These are phyloP conservation scores for Sceloporus tristichus DNA, from an alignment of 2,113 vertebrate species.

Conservation along the genomic window DNA sequence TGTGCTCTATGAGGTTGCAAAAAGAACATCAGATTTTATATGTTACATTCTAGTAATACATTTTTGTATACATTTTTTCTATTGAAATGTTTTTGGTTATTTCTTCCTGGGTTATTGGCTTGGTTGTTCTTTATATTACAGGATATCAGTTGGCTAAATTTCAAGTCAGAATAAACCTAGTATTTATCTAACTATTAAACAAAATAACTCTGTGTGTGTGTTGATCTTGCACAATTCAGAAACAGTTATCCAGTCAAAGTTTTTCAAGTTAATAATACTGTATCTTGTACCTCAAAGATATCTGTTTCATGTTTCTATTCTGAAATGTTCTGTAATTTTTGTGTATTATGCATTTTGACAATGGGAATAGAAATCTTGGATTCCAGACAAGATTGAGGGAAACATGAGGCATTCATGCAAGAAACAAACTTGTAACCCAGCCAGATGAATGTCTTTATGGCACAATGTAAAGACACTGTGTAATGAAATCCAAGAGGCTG, in stretches of 20 bases:
- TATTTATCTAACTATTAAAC: neutral
- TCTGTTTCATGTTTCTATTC: slow-evolving; percentile 33
- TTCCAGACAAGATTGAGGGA: slow-evolving; percentile 51
- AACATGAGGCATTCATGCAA: slow-evolving; percentile 31
- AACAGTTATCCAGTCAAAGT: neutral
- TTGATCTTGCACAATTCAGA: neutral
- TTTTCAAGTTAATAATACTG: slow-evolving; percentile 12
- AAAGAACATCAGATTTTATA: slow-evolving; percentile 9
- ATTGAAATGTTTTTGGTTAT: neutral
- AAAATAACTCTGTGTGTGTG: slow-evolving; percentile 20
- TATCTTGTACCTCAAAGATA: neutral
- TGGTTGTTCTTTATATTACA: neutral
- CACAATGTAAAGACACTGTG: slow-evolving; percentile 19
- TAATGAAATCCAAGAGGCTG: slow-evolving; percentile 34
- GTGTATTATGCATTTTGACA: slow-evolving; percentile 39
- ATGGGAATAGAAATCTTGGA: slow-evolving; percentile 30
- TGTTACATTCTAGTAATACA: neutral
- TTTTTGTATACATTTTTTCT: neutral
- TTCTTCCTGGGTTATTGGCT: neutral
- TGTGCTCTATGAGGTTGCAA: slow-evolving; percentile 28
- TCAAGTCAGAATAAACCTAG: neutral
- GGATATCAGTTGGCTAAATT: neutral
- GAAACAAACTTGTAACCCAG: slow-evolving; percentile 49
- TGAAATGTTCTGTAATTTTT: slow-evolving; percentile 30
- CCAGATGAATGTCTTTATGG: slow-evolving; percentile 33